Base-by-base conservation (phyloP, 2,113 vertebrate species). In the Bos javanicus region DNA sequence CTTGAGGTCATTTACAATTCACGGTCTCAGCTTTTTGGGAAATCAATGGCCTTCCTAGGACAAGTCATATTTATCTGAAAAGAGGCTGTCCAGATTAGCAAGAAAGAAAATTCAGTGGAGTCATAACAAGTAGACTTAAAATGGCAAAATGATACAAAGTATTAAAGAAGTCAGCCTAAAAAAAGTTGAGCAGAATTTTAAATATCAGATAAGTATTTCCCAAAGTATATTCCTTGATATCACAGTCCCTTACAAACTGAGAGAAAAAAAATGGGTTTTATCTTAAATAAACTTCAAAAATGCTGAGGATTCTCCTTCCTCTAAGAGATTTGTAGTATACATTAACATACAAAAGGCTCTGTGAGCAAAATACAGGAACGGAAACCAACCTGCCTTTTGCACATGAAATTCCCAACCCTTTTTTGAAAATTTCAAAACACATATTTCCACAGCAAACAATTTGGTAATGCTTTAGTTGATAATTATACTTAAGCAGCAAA, bases 81-180 rank as follows among this genome's bases (percentile, higher is more conserved):
- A 64, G 59, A 89, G 52, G 28, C 21, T 90, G 7, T 52, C 36
- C 52, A 50, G 16, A 81, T 86, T 71, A 95, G 12, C 60, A 16
- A 85, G 48, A 91, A 90, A 97, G 21, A 94, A 96, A 97, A 87
- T n/a, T 95, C 43, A 95, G 33, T 97, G 76, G 33, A 46, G 13
- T 52, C 19, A 26, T 54, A 57, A 50, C 26, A 59, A 90, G 50
- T 36, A 96, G 11, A 76, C 30, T n/a, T 48, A 82, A 90, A 87
- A 57, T 64, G 48, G 57, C 54, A 52, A 59, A 74, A 39, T 28
- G 28, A 86, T 43, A 50, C 43, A 92, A 96, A 91, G 78, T 48
- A 93, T 74, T 43, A 64, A 78, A n/a, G 10, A 1, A 89, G 62
- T 91, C 13, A 84, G 4, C 4, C 52, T 94, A 85, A 94, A 84